A percentile compares a stretch with the other conserved stretches of the same genome.
These are phyloP conservation scores for Galaxea fascicularis DNA, from an alignment of 92 coral and sea anemone species.

Conservation along the genomic window DNA sequence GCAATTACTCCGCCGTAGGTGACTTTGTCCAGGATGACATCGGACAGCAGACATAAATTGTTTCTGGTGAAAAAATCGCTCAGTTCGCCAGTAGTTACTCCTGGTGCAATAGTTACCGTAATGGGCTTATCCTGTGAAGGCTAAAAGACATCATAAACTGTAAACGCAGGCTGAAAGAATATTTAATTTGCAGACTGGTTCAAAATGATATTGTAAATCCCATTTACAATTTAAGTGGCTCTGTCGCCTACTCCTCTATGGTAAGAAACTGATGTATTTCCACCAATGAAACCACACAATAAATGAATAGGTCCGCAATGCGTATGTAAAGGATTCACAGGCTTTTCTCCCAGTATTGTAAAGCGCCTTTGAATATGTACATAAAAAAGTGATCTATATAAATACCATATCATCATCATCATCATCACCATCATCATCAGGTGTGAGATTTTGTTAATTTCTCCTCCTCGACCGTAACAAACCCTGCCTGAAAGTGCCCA, in stretches of 20 bases:
- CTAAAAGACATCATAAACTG: background rate
- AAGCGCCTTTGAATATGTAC: background rate
- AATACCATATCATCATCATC: background rate
- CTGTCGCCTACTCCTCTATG: background rate
- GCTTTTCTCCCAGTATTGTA: background rate
- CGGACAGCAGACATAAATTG: constrained; percentile 62
- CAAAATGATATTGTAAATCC: background rate
- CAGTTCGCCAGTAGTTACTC: constrained; percentile 77
- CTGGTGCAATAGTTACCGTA: constrained; percentile 72
- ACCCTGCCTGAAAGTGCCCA: background rate
- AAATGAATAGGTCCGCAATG: background rate
- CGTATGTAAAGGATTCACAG: background rate
- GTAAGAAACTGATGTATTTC: background rate
- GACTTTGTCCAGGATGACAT: constrained; percentile 56
- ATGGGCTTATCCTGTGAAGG: background rate
- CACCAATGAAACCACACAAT: background rate
- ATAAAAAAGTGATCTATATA: background rate
- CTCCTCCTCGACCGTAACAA: background rate
- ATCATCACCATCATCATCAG: background rate
- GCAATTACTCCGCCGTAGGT: constrained; percentile 59
- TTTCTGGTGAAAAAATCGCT: constrained; percentile 66
- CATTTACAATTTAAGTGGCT: background rate
- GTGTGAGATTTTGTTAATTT: background rate
- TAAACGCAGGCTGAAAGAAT: background rate
- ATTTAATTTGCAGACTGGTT: background rate